Evolutionary conservation across 2,797 vertebrate species (phyloP), one percentile per base, ranked within the genome.

Genomic region (Muscicapa comitata): DNA sequence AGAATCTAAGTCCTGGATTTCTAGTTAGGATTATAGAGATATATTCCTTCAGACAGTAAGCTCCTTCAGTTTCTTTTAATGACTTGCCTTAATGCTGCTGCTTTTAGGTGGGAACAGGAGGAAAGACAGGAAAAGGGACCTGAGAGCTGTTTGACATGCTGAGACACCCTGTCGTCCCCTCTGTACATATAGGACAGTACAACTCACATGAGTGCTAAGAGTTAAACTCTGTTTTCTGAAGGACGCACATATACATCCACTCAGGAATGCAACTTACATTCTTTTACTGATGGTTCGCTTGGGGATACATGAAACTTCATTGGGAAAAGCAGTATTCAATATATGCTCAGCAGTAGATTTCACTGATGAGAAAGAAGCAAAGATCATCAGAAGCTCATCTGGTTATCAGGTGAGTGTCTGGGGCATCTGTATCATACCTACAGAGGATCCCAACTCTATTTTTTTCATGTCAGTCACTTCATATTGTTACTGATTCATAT

Each of bases 71-170:
- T 75, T 51, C 17, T 77, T 79, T 28, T 33, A 43, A 18, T 67
- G 11, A 38, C 19, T 81, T 70, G 25, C 6, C 17, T 35, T 73
- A 59, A 28, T 9, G 8, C 9, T 85, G 24, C 23, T 58, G 3
- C 20, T 6, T 71, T 65, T 35, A 38, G 8, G 8, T 26, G n/a
- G 51, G 8, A 28, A 33, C 4, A 86, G 35, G 3, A 33, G 16
- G 9, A 74, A 72, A 68, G 1, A 2, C 10, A 31, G 42, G 14
- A 23, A 58, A 63, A 81, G 11, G 9, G 21, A 54, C 17, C 18
- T 6, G 17, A 35, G 11, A 2, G 0, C 25, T 47, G 23, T 51
- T 61, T 58, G 38, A 23, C 4, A 2, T 2, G 2, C 11, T 63
- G 70, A 15, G 28, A 35, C 19, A 65, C 8, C 3, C 28, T 17